Evolutionary conservation across 2,797 vertebrate genomes (phyloP).

Genomic region (Tadarida brasiliensis): DNA sequence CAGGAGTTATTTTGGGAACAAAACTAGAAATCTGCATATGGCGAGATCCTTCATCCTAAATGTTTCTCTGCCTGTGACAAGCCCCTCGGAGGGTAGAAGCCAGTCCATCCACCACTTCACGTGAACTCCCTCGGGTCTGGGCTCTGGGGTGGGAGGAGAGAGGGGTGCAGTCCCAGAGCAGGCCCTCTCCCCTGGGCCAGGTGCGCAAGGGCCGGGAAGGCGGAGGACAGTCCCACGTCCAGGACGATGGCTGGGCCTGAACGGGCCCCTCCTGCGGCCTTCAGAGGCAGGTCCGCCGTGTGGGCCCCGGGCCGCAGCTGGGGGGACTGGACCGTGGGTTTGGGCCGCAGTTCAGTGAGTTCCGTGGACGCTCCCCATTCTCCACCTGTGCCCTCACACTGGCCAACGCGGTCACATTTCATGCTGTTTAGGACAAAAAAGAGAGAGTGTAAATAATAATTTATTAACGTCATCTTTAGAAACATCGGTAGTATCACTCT

Average conservation of each 20-base stretch:
- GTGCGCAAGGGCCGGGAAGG: background rate
- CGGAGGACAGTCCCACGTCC: background rate
- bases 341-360: background rate
- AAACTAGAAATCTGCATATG: conserved; percentile 76
- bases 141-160: background rate
- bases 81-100: background rate
- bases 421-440: background rate
- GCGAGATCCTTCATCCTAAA: conserved; percentile 69
- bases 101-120: conserved; percentile 48
- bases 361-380: background rate
- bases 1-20: conserved; percentile 82
- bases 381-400: background rate
- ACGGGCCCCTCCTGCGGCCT: background rate
- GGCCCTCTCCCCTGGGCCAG: background rate
- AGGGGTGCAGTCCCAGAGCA: background rate
- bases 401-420: background rate
- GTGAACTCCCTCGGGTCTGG: background rate
- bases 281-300: background rate
- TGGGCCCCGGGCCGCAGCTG: rapidly evolving
- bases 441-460: background rate
- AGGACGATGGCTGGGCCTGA: background rate
- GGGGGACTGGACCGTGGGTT: background rate
- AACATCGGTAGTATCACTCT: background rate
- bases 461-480: background rate
- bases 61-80: conserved; percentile 64